Conservation (phyloP, 2,888 invertebrate species). For the Lasius platythorax region DNA sequence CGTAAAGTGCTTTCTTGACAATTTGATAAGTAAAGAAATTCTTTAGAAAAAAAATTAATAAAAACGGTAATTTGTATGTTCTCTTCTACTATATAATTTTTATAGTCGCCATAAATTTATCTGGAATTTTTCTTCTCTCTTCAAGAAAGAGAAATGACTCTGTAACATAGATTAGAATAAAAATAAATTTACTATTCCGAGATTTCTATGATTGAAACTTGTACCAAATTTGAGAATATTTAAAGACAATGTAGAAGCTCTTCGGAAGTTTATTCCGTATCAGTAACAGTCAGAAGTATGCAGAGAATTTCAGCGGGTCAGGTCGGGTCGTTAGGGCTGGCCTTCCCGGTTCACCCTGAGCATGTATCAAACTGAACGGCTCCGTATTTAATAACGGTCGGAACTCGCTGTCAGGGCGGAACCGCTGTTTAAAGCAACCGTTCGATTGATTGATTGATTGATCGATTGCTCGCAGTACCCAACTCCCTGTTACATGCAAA, state of each 20-base stretch:
- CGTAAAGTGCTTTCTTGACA: background rate
- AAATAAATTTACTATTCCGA: background rate
- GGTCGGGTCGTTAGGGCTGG: constrained; percentile 73
- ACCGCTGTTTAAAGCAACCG: constrained; percentile 46
- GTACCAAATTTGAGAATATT: constrained; percentile 23
- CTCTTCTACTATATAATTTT: background rate
- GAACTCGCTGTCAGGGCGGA: constrained; percentile 54
- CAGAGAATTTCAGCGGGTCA: constrained; percentile 73
- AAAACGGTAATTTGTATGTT: background rate
- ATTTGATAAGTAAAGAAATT: background rate
- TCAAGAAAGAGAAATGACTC: background rate
- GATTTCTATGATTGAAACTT: background rate
- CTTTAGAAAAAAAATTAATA: background rate
- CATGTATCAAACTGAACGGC: constrained; percentile 63
- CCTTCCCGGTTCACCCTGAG: constrained; percentile 54
- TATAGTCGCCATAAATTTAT: background rate
- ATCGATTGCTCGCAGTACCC: constrained; percentile 58
- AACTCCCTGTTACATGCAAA: constrained; percentile 20
- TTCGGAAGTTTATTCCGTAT: constrained; percentile 46
- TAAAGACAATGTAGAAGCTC: background rate
- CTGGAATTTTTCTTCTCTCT: background rate
- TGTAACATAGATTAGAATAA: background rate
- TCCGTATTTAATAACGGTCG: constrained; percentile 70
- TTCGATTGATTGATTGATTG: constrained; percentile 69
- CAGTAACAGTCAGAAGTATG: constrained; percentile 75